Base-by-base conservation (phyloP, 2,113 vertebrate species). In the Colistium nudipinnis region DNA sequence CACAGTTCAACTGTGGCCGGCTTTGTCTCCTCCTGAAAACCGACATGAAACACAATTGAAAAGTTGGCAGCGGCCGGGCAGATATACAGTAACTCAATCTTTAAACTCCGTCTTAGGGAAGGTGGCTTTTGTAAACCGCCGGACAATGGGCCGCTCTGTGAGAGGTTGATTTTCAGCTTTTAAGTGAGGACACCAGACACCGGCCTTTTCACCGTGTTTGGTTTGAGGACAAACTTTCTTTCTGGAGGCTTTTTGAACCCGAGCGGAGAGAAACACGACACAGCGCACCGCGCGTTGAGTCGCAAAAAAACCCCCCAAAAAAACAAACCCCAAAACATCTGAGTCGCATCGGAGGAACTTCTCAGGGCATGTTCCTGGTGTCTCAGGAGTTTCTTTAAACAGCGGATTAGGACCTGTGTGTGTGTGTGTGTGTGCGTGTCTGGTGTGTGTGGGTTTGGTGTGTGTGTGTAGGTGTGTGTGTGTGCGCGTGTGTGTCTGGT, bases 111-210 rank as follows among this genome's bases (percentile, higher is more conserved):
- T 89, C 87, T 87, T 64, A 56, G 87, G 78, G 77, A 54, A 78
- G 83, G 86, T 74, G 84, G 90, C 86, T 89, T 88, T 86, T 85
- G 87, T 88, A 63, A 72, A 83, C 28, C 64, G 55, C 48, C 52
- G 36, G 51, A 92, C 92, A 93, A 93, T 87, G 90, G 70, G 3
- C 35, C 28, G 88, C 90, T 87, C 90, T 93, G 89, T 92, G 62
- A 67, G 76, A 88, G 83, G 80, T 80, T 61, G 86, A 84, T 85
- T 89, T 84, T 70, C 88, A 90, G 75, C 85, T 88, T 87, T 86
- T 62, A 87, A 85, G 87, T 87, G 76, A 63, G 36, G 87, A 89
- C 86, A 91, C 82, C 83, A 64, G 90, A 89, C 85, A 89, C 85
- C 74, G 3, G 79, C 63, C 67, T 83, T 87, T 82, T 83, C 89